phyloP scores from a whole-genome alignment of 2,113 vertebrate species.

The Daphoenositta chrysoptera region DNA sequence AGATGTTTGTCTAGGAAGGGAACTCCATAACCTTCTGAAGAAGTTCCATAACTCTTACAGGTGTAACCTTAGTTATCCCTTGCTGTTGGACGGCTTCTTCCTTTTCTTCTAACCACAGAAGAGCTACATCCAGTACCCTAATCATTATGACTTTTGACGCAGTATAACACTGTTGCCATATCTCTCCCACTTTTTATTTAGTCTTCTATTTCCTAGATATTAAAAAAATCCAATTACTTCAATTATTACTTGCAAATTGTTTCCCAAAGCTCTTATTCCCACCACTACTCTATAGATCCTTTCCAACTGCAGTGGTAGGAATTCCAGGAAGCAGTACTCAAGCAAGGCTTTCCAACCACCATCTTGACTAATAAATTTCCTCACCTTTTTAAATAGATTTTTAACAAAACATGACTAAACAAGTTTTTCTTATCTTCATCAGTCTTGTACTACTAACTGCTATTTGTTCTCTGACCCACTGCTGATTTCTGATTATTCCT shows the following conservation, averaged over 20 bases:
- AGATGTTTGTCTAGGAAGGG: neutral
- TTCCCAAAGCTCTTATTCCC: neutral
- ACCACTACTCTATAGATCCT: neutral
- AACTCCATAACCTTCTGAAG: neutral
- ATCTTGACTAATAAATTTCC: neutral
- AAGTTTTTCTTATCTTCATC: neutral
- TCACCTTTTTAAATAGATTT: neutral
- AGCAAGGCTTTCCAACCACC: neutral
- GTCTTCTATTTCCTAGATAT: neutral
- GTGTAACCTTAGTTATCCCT: neutral
- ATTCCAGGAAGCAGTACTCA: neutral
- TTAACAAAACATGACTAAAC: neutral
- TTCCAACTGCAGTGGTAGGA: neutral
- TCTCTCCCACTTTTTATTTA: neutral
- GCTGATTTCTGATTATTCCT: neutral
- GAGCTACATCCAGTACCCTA: neutral
- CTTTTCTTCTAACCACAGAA: neutral
- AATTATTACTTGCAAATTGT: neutral
- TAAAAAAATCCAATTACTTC: neutral
- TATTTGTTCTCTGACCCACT: neutral
- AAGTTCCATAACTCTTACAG: neutral
- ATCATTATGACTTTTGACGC: neutral
- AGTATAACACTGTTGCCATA: neutral
- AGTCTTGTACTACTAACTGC: neutral
- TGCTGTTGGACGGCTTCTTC: neutral